phyloP scores from a whole-genome alignment of 2,113 vertebrate species.

The Penelope pileata region DNA sequence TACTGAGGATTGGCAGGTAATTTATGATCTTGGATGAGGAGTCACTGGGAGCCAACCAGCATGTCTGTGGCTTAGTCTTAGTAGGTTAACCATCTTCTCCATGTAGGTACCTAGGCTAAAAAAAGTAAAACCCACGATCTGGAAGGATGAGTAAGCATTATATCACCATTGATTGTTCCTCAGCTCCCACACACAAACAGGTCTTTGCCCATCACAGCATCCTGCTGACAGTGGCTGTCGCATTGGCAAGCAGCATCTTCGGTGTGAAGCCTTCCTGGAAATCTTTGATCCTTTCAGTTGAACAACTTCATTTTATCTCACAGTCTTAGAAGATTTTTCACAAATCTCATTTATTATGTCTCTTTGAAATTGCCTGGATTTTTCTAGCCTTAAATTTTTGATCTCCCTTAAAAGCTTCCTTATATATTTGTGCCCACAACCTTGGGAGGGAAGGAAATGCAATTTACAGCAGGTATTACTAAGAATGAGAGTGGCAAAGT shows the following conservation, averaged over 20 bases:
- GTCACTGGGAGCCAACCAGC: background rate
- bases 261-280: conserved; percentile 22
- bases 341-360: background rate
- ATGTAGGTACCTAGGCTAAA: background rate
- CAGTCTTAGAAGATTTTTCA: background rate
- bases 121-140: background rate
- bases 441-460: background rate
- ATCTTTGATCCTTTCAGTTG: background rate
- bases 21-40: background rate
- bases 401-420: background rate
- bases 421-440: background rate
- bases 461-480: background rate
- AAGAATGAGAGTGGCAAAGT: background rate
- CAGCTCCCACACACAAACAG: conserved; percentile 29
- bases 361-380: background rate
- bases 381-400: conserved; percentile 15
- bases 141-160: conserved; percentile 30
- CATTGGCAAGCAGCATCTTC: background rate
- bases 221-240: background rate
- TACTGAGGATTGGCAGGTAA: background rate
- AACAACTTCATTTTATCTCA: background rate
- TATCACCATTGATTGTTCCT: conserved; percentile 31
- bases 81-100: background rate
- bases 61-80: background rate
- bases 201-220: background rate